Percentiles rank a stretch among this genome's conserved stretches.
Evolutionary conservation across 2,888 invertebrate species (phyloP).

Genomic region (Nemoura dubitans): DNA sequence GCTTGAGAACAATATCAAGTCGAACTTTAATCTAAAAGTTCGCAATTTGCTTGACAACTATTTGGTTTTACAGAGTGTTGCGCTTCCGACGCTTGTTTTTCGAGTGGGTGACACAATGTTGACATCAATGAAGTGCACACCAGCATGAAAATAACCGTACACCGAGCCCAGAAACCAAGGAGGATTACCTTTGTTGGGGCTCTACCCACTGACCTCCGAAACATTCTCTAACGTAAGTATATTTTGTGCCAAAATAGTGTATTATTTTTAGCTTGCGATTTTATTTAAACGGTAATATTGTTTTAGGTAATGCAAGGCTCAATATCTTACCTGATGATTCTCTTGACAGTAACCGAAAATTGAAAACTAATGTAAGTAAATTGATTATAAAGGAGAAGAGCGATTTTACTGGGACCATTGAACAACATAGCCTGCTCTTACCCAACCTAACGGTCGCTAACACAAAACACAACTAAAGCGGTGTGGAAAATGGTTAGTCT

Average conservation of each 20-base stretch:
- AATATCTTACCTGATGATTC: background rate
- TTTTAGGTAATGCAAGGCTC: background rate
- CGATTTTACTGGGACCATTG: too few species aligned
- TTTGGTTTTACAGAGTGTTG: background rate
- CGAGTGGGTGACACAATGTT: background rate
- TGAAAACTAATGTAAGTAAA: too few species aligned
- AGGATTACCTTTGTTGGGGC: background rate
- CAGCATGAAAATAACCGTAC: background rate
- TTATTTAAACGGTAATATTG: background rate
- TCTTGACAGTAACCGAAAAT: too few species aligned
- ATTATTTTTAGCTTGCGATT: background rate
- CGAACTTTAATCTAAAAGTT: too few species aligned
- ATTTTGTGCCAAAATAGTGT: background rate
- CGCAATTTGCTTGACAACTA: too few species aligned
- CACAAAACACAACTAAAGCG: too few species aligned
- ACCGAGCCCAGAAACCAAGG: background rate
- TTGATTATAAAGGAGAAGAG: too few species aligned
- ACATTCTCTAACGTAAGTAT: background rate
- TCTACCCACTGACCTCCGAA: background rate
- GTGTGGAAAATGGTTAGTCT: too few species aligned
- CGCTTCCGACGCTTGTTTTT: background rate
- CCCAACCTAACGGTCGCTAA: too few species aligned
- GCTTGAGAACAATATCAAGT: too few species aligned
- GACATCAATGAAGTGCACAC: background rate
- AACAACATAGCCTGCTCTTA: too few species aligned